Evolutionary conservation across 2,797 vertebrate genomes (phyloP), one percentile per base, ranked within the genome.

Genomic region (Cuculus canorus): DNA sequence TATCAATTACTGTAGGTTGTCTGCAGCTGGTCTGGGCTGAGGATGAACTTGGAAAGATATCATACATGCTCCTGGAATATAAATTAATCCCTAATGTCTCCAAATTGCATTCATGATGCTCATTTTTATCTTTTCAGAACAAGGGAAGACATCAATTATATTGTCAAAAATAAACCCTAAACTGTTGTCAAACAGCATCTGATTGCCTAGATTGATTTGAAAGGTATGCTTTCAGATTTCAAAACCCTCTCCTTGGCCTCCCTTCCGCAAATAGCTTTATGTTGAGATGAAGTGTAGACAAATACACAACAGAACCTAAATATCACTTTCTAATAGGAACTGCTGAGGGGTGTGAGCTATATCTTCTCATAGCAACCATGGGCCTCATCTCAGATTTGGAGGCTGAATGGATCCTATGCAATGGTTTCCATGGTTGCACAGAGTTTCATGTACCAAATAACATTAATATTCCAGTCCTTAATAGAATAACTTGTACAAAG

Each of bases 371-470:
- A 96, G 95, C 95, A 96, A 96, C 93, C 94, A 93, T 63, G 52
- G 96, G 94, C 79, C 95, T 91, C 39, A 50, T 82, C 93, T 86
- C 72, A 75, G 79, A 90, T 93, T 85, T 94, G 94, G 94, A 93
- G 92, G 50, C 88, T 88, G 64, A 89, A 88, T 85, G 70, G 88
- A 93, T 93, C 82, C 88, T 72, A 3, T 95, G 88, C 78, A 77
- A 89, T 94, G 75, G 96, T 96, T 96, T 96, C 96, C 96, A 96
- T 96, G 95, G 96, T 95, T 96, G 94, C 96, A 88, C 60, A 71
- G 75, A 64, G 84, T 68, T 92, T 94, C 17, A 4, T 73, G 78
- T 64, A 92, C 60, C 71, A 17, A 77, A 92, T 60, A 95, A 73
- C 18, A 57, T 85, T 91, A 96, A 96, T 95, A 93, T 94, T 92